Conservation (phyloP, 2,113 vertebrate genomes). For the Jaculus jaculus region DNA sequence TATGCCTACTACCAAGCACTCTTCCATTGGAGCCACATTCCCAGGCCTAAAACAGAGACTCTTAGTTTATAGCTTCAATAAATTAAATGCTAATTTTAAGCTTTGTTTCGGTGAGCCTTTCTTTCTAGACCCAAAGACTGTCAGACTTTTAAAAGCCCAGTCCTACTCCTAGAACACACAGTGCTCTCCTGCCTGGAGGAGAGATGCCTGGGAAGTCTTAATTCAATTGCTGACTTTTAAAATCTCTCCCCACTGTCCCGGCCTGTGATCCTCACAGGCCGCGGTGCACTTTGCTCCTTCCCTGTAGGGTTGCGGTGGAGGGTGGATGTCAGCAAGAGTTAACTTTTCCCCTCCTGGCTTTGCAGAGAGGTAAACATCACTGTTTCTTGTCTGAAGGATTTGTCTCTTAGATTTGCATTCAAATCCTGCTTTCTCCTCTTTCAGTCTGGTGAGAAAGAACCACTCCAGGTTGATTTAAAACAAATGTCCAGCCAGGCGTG, state of each 20-base stretch:
- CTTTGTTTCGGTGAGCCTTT: not conserved
- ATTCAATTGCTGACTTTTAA: constrained; percentile 3
- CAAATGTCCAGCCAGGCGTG: not conserved
- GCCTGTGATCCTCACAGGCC: not conserved
- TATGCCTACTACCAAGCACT: too few relatives aligned
- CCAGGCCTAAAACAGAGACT: not conserved
- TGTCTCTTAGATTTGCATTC: not conserved
- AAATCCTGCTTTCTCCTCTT: not conserved
- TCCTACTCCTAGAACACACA: not conserved
- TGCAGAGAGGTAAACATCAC: not conserved
- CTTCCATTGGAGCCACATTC: too few relatives aligned
- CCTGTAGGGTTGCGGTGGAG: too few relatives aligned
- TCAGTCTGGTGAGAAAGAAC: not conserved
- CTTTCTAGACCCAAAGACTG: not conserved
- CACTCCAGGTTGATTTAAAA: not conserved
- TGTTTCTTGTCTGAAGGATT: not conserved
- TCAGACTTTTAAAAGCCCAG: not conserved
- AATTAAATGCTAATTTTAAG: constrained; percentile 13
- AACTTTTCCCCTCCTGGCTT: not conserved
- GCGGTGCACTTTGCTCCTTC: not conserved
- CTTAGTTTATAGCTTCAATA: constrained; percentile 29
- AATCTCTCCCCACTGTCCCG: not conserved
- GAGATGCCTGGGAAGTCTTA: not conserved
- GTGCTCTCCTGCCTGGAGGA: not conserved
- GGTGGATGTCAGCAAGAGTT: not conserved